Evolutionary conservation across 2,888 invertebrate genomes (phyloP).

Genomic region (Sialis fuliginosa): DNA sequence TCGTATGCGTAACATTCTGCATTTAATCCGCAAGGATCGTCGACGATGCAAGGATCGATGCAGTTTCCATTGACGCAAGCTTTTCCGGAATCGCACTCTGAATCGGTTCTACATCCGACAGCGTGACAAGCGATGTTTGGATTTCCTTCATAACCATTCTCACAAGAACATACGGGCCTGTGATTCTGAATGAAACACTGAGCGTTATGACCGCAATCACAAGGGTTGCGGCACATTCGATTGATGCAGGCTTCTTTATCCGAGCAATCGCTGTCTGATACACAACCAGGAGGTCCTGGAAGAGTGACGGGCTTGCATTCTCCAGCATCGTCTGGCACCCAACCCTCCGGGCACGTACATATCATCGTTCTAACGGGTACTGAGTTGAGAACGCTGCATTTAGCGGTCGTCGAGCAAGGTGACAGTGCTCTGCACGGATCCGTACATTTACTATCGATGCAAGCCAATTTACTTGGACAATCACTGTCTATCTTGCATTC

Average conservation of each 20-base stretch:
- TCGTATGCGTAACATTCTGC: conserved; percentile 63
- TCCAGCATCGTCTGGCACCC: conserved; percentile 62
- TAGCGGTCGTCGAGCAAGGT: conserved; percentile 57
- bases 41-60: conserved; percentile 66
- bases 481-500: conserved; percentile 64
- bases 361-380: conserved; percentile 74
- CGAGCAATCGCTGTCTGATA: conserved; percentile 60
- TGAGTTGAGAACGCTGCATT: conserved; percentile 70
- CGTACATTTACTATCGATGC: conserved; percentile 58
- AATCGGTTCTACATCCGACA: conserved; percentile 66
- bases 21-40: conserved; percentile 64
- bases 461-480: conserved; percentile 65
- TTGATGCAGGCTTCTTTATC: conserved; percentile 70
- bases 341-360: conserved; percentile 74
- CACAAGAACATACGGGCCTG: conserved; percentile 72
- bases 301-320: conserved; percentile 56
- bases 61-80: conserved; percentile 75
- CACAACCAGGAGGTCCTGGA: conserved; percentile 57
- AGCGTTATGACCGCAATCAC: conserved; percentile 72
- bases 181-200: conserved; percentile 68
- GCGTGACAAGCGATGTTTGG: conserved; percentile 64
- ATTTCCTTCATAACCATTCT: conserved; percentile 70
- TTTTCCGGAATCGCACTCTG: conserved; percentile 67
- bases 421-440: conserved; percentile 60
- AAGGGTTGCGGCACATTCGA: conserved; percentile 70